Evolutionary conservation across 2,888 invertebrate species (phyloP).

Genomic region (Tenthredo livida): DNA sequence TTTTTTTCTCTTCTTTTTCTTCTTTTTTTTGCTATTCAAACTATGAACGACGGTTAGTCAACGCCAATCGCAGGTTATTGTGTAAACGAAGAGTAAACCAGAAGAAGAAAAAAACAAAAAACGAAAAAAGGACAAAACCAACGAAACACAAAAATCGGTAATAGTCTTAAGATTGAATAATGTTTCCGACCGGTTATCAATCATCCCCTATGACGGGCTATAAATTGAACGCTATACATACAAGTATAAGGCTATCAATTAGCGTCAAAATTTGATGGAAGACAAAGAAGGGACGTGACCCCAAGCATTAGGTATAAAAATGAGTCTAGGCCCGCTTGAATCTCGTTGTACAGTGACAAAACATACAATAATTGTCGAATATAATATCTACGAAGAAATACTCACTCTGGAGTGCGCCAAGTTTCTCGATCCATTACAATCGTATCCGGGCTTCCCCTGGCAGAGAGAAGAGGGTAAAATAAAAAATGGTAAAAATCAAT

Average conservation of each 20-base stretch:
- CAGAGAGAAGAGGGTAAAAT: constrained; percentile 38
- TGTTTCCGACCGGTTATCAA: constrained; percentile 41
- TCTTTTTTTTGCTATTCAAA: not conserved
- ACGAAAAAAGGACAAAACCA: not conserved
- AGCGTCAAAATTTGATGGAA: constrained; percentile 47
- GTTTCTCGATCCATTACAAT: constrained; percentile 69
- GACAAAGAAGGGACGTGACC: constrained; percentile 30
- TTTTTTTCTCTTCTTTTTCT: constrained; percentile 12
- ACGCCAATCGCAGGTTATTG: constrained; percentile 23
- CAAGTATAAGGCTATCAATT: constrained; percentile 47
- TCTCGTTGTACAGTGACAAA: not conserved
- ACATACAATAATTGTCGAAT: not conserved
- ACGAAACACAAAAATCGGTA: constrained; percentile 13
- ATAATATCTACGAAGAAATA: constrained; percentile 37
- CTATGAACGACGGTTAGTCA: constrained; percentile 33
- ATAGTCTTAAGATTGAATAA: constrained; percentile 51
- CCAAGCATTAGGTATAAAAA: not conserved
- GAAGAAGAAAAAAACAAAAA: not conserved
- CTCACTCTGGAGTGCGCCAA: constrained; percentile 74
- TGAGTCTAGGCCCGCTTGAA: not conserved
- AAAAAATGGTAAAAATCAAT: constrained; percentile 24
- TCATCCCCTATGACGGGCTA: constrained; percentile 49
- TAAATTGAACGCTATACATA: constrained; percentile 50
- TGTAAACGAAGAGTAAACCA: not conserved
- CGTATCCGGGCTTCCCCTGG: constrained; percentile 71